These are phyloP conservation scores for Spilosoma lubricipeda DNA, from an alignment of 2,888 invertebrate genomes.

Conservation along the genomic window DNA sequence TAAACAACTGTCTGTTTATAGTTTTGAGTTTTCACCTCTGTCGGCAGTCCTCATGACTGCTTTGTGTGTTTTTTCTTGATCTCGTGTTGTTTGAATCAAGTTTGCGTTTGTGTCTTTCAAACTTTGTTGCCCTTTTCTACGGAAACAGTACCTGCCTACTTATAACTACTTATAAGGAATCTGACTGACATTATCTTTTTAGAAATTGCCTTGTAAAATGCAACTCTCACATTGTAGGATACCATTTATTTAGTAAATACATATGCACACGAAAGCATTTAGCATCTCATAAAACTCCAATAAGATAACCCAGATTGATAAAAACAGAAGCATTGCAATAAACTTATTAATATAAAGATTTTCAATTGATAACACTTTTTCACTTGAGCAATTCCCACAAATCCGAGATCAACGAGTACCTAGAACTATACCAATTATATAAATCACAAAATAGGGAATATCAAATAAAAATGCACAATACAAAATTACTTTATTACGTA, in stretches of 20 bases:
- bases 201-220: too few relatives aligned
- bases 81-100: neutral
- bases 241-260: too few relatives aligned
- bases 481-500: constrained; percentile 35
- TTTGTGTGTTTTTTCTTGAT: neutral
- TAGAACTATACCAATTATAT: constrained; percentile 37
- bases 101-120: neutral
- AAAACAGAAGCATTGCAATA: neutral
- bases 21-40: too few relatives aligned
- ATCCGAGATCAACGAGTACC: neutral
- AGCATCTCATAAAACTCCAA: too few relatives aligned
- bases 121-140: neutral
- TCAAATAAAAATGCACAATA: constrained; percentile 43
- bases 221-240: neutral
- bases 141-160: neutral
- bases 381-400: neutral
- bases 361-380: neutral
- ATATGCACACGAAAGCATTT: too few relatives aligned
- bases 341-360: neutral
- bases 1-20: too few relatives aligned
- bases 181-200: neutral
- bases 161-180: neutral
- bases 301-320: neutral
- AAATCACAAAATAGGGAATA: constrained; percentile 50
- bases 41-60: too few relatives aligned